Base-by-base conservation (phyloP, 1,140 invertebrate species). In the Cydia splendana region DNA sequence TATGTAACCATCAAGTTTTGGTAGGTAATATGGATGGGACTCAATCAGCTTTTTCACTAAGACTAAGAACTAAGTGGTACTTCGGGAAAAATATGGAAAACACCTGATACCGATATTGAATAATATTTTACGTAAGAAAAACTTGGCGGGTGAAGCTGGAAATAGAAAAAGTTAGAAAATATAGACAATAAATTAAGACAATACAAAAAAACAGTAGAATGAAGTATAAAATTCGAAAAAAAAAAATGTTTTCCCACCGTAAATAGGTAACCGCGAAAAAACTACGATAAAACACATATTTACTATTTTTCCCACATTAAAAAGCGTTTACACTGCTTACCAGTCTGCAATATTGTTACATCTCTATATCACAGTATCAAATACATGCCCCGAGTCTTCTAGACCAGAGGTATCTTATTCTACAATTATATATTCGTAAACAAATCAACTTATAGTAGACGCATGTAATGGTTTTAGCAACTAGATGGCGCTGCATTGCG, bases 311-410 rank as follows among this genome's bases (percentile, higher is more conserved):
- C 20, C 20, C 20, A 62, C 18, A 62, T 62, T 12, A 62, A 20
- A 62, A 62, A 34, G 9, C 18, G 57, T 24, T 24, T 24, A 24
- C 18, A 62, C 57, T 62, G 57, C 57, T 62, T 7, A 24, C 57
- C 57, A 38, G 30, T 71, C 34, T 45, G 67, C 34, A 45, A 84
- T 86, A 57, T 76, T 74, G 18, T 86, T 89, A 90, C 84, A 87
- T 81, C 78, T 79, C 83, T 89, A 89, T 92, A 92, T 92, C 90
- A 92, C 90, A 92, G 90, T 87, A 87, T 91, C 83, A 88, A 91
- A 92, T 92, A 92, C 88, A 81, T 84, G 82, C 67, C 82, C 80
- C 74, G 65, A 76, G 85, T 87, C 88, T 90, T 87, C 76, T 12
- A 90, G 88, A 87, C 84, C 75, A 74, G 78, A 85, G 79, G 78